Evolutionary conservation across 2,797 vertebrate genomes (phyloP).

Genomic region (Allobates femoralis): DNA sequence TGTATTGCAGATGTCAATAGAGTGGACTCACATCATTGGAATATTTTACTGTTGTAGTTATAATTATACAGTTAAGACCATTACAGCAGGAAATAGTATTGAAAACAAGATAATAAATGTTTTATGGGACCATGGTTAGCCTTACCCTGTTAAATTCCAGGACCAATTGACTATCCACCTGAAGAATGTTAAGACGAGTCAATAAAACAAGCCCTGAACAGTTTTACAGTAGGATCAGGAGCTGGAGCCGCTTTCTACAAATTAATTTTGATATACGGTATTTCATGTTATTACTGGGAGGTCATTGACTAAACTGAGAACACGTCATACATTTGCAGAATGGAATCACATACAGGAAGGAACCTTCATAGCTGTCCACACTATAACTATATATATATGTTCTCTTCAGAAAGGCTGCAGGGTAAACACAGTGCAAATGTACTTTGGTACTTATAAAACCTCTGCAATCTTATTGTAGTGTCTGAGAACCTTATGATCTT

Average conservation of each 20-base stretch:
- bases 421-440: no score
- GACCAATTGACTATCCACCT: conserved; percentile 58
- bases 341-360: not conserved
- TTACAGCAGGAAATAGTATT: conserved; percentile 61
- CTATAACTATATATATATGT: not conserved
- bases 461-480: no score
- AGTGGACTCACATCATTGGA: conserved; percentile 10
- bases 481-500: no score
- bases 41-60: conserved; percentile 30
- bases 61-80: conserved; percentile 42
- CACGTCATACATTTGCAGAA: not conserved
- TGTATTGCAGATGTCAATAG: not conserved
- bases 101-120: conserved; percentile 59
- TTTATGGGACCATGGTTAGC: conserved; percentile 59
- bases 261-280: not conserved
- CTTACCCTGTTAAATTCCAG: conserved; percentile 62
- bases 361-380: not conserved
- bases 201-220: conserved; percentile 59
- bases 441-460: no score
- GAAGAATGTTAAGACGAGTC: conserved; percentile 58
- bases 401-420: no score
- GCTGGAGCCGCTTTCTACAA: not conserved
- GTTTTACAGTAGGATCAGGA: conserved; percentile 38
- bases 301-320: not conserved
- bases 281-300: not conserved